Percentiles rank a stretch among this genome's conserved stretches.
Conservation (phyloP, 1,140 invertebrate genomes). For the Macrosteles quadrilineatus region DNA sequence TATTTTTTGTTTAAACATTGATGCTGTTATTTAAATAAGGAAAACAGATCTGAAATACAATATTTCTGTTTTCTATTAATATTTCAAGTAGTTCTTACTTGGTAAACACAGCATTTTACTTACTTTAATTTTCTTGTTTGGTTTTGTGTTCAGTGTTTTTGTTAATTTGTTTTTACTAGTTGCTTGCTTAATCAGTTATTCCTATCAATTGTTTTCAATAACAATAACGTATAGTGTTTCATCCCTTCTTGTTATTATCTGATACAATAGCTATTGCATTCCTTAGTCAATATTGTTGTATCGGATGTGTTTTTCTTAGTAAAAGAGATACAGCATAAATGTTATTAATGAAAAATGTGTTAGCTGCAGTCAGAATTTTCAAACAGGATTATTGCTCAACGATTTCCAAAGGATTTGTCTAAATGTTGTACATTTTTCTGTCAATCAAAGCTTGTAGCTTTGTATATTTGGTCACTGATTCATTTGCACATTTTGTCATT, state of each 20-base stretch:
- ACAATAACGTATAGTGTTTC: no score
- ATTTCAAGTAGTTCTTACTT: not conserved
- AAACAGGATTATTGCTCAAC: conserved; percentile 27
- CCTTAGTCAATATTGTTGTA: not conserved
- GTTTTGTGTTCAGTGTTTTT: not conserved
- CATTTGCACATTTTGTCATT: conserved; percentile 5
- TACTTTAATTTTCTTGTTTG: not conserved
- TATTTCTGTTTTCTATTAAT: not conserved
- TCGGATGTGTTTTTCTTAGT: conserved; percentile 18
- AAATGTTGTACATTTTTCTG: conserved; percentile 28
- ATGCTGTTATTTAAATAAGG: conserved; percentile 18
- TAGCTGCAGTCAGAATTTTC: conserved; percentile 22
- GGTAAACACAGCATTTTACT: not conserved
- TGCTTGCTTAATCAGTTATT: not conserved
- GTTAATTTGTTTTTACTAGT: not conserved
- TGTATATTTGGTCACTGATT: not conserved
- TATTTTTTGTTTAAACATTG: conserved; percentile 18
- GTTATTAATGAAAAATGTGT: not conserved
- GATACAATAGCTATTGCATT: no score
- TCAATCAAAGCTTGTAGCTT: not conserved
- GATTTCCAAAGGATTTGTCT: conserved; percentile 23
- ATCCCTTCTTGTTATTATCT: no score
- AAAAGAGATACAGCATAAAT: conserved; percentile 16
- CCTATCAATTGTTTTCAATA: not conserved
- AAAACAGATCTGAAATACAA: conserved; percentile 12